Conservation (phyloP, 2,888 invertebrate species). For the Empis stercorea region DNA sequence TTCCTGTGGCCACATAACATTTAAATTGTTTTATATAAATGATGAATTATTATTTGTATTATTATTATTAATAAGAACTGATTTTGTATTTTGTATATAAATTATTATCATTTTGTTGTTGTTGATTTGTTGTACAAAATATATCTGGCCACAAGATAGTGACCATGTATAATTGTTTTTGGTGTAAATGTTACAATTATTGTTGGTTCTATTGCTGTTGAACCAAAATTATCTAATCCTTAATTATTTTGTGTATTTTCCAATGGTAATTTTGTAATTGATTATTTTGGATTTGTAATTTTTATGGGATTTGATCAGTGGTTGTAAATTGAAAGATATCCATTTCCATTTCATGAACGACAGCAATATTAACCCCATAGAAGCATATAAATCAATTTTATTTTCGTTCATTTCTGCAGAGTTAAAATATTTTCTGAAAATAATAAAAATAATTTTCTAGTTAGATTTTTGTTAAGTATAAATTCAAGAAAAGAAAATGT, state of each 20-base stretch:
- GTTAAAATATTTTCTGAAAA: no score
- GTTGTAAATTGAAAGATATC: constrained; percentile 4
- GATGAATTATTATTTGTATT: background rate
- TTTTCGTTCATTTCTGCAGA: no score
- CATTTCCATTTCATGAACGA: constrained; percentile 9
- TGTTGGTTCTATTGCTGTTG: background rate
- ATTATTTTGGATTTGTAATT: background rate
- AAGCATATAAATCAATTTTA: no score
- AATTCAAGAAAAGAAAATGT: no score
- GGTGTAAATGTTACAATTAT: background rate
- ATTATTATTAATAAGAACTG: constrained; percentile 4
- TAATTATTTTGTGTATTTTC: background rate
- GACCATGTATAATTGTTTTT: constrained; percentile 12
- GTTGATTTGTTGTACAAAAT: constrained; percentile 18
- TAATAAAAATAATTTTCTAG: no score
- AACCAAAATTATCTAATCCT: background rate
- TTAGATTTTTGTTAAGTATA: no score
- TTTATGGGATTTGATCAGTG: background rate
- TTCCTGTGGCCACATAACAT: constrained; percentile 1
- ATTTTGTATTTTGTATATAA: no score
- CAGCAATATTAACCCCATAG: no score
- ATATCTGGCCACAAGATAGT: constrained; percentile 23
- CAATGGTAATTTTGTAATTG: background rate
- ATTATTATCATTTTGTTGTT: constrained; percentile 6
- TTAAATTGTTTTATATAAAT: background rate